A percentile compares a stretch with the other conserved stretches of the same genome.
Evolutionary conservation across 2,113 vertebrate species (phyloP).

Genomic region (Oncorhynchus masou): DNA sequence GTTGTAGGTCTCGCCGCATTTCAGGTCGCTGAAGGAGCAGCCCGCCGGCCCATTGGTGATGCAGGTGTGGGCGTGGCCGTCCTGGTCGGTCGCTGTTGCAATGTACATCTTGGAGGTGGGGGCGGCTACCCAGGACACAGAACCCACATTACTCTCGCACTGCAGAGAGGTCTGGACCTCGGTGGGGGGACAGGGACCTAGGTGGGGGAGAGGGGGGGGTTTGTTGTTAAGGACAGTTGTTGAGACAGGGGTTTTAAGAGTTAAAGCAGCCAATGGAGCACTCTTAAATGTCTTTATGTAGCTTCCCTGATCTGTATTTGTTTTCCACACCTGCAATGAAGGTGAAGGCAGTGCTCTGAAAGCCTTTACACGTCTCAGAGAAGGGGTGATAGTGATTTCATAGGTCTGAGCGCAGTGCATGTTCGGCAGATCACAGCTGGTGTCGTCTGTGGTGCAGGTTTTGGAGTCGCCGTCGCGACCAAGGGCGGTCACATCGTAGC

Average conservation of each 20-base stretch:
- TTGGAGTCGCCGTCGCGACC: slow-evolving; percentile 50
- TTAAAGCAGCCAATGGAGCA: background rate
- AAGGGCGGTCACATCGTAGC: slow-evolving; percentile 60
- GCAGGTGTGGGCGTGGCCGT: slow-evolving; percentile 51
- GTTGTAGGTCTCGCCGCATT: slow-evolving; percentile 55
- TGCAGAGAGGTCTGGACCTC: slow-evolving; percentile 50
- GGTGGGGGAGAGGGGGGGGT: background rate
- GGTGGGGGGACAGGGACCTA: slow-evolving; percentile 71
- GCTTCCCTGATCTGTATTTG: background rate
- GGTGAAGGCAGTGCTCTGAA: slow-evolving; percentile 23
- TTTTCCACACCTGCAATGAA: slow-evolving; percentile 61
- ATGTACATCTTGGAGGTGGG: slow-evolving; percentile 55
- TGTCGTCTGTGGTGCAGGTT: slow-evolving; percentile 46
- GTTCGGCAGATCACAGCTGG: slow-evolving; percentile 57
- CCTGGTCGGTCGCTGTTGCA: slow-evolving; percentile 27
- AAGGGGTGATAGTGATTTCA: slow-evolving; percentile 58
- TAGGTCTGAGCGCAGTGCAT: slow-evolving; percentile 71
- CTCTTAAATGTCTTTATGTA: background rate
- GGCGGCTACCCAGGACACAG: slow-evolving; percentile 61
- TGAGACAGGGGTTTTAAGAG: background rate
- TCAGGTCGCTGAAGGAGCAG: slow-evolving; percentile 63
- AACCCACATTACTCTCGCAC: slow-evolving; percentile 60
- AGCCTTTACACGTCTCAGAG: slow-evolving; percentile 54
- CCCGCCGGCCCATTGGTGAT: slow-evolving; percentile 46
- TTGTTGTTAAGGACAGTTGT: background rate